Conservation (phyloP, 1,140 invertebrate genomes). For the Heliconius himera region DNA sequence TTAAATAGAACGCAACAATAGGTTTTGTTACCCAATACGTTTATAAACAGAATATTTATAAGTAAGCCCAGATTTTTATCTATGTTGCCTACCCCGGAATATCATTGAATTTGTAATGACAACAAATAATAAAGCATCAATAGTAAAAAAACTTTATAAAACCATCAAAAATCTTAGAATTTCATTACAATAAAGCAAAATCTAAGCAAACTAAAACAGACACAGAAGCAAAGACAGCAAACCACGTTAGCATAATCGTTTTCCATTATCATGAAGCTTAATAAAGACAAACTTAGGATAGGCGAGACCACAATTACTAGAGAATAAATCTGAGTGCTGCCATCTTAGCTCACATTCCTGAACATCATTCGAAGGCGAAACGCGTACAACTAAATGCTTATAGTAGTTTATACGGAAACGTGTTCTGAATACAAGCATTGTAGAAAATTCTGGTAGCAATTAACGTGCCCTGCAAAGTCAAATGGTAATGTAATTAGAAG, state of each 20-base stretch:
- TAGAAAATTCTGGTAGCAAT: conserved; percentile 49
- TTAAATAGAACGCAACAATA: too few relatives aligned
- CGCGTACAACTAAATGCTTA: conserved; percentile 46
- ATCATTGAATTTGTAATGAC: neutral
- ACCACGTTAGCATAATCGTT: neutral
- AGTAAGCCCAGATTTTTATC: too few relatives aligned
- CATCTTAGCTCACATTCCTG: conserved; percentile 26
- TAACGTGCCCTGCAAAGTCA: conserved; percentile 45
- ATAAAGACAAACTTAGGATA: conserved; percentile 31
- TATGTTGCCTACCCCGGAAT: too few relatives aligned
- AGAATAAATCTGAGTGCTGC: conserved; percentile 24
- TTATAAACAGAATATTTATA: too few relatives aligned
- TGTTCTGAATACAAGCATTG: conserved; percentile 43
- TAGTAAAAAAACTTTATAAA: too few relatives aligned
- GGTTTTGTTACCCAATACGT: too few relatives aligned
- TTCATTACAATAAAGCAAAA: neutral
- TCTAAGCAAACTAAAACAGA: neutral
- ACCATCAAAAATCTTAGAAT: neutral
- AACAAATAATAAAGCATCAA: neutral
- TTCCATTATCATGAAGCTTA: conserved; percentile 30
- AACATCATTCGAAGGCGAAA: conserved; percentile 25
- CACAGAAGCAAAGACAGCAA: neutral
- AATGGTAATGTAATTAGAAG: conserved; percentile 47
- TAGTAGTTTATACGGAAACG: conserved; percentile 50
- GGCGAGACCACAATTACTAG: conserved; percentile 31